Conservation (phyloP, 2,113 vertebrate species). For the Aphyosemion australe region DNA sequence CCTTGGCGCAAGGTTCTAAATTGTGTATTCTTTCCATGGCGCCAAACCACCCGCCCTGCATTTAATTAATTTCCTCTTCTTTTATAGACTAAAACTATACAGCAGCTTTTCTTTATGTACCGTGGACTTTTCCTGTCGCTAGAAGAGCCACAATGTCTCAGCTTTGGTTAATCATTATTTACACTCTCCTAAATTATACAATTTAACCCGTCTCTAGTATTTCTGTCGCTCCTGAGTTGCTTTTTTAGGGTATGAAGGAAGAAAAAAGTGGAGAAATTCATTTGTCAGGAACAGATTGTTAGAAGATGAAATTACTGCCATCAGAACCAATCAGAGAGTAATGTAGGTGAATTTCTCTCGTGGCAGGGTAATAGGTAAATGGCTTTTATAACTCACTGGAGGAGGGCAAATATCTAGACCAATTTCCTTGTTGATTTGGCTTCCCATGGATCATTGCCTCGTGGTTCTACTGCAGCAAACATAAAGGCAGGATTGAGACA, state of each 20-base stretch:
- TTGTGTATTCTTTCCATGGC: constrained; percentile 88
- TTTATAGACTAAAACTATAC: constrained; percentile 55
- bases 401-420: constrained; percentile 61
- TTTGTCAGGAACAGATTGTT: constrained; percentile 75
- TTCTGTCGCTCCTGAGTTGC: constrained; percentile 51
- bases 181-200: constrained; percentile 60
- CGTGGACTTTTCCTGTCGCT: constrained; percentile 80
- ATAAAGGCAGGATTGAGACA: constrained; percentile 36
- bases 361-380: constrained; percentile 66
- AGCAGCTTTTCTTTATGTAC: constrained; percentile 74
- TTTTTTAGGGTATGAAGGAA: constrained; percentile 24
- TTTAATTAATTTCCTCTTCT: constrained; percentile 93
- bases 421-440: constrained; percentile 71
- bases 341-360: constrained; percentile 61
- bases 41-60: constrained; percentile 84
- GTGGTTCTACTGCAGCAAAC: constrained; percentile 38
- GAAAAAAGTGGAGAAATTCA: constrained; percentile 57
- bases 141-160: constrained; percentile 66
- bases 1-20: constrained; percentile 81
- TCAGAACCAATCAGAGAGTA: constrained; percentile 73
- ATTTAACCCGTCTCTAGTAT: constrained; percentile 48
- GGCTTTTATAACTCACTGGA: constrained; percentile 56
- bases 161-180: constrained; percentile 69
- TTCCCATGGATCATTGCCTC: constrained; percentile 64
- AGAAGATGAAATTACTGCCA: constrained; percentile 73